Conservation (phyloP, 92 coral and sea anemone species). For the Heliopora coerulea region DNA sequence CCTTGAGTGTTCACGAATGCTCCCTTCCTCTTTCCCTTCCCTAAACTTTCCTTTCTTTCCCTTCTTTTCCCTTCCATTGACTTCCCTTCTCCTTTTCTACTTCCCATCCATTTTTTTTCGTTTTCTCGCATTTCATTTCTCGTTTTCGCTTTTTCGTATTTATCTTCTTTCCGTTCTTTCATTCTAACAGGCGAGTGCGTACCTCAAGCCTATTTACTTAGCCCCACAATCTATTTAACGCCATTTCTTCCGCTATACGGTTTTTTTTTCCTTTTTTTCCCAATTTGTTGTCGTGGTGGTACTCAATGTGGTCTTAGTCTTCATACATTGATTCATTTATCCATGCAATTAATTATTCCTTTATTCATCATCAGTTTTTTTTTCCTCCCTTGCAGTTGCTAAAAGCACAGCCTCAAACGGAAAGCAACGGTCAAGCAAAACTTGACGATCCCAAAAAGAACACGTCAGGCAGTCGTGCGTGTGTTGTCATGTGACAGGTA, state of each 20-base stretch:
- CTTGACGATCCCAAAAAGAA: slow-evolving; percentile 65
- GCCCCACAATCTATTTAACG: no score
- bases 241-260: no score
- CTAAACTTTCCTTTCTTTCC: background rate
- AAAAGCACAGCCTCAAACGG: slow-evolving; percentile 78
- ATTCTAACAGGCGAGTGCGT: no score
- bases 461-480: slow-evolving; percentile 91
- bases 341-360: no score
- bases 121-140: background rate
- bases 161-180: background rate
- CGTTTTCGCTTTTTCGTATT: background rate
- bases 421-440: slow-evolving; percentile 83
- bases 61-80: background rate
- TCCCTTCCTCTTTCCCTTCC: background rate
- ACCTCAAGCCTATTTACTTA: no score
- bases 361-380: background rate
- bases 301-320: no score
- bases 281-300: no score
- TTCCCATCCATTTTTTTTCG: background rate
- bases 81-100: background rate
- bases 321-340: no score
- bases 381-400: slow-evolving; percentile 53
- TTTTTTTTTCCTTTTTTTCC: no score
- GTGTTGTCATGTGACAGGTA: slow-evolving; percentile 73
- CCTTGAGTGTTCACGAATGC: no score